Evolutionary conservation across 2,113 vertebrate species (phyloP), one percentile per base, ranked within the genome.

Genomic region (Chunga burmeisteri): DNA sequence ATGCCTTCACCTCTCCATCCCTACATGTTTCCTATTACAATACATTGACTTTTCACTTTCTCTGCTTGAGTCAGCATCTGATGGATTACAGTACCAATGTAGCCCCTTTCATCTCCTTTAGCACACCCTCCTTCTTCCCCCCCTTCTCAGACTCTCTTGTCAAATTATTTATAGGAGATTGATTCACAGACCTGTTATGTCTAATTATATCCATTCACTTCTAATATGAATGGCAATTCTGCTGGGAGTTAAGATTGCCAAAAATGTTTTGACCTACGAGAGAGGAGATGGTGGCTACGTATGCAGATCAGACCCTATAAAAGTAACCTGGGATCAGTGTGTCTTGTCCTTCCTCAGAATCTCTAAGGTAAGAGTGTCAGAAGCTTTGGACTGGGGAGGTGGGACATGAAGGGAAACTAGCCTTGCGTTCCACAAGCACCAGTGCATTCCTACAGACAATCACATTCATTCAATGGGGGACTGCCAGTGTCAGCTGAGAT

Each of bases 161-260:
- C 91, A 96, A 97, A 97, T 97, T 98, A 98, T 98, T 98, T 98
- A 98, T 98, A 98, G 98, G 95, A 96, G 89, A 95, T 90, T 82
- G 93, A 96, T 97, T 97, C 97, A 97, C 66, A 89, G 90, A 92
- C 74, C 82, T 94, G 95, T 96, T 96, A 96, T 96, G 96, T 98
- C 98, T 98, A 98, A 98, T 98, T 98, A 98, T 98, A 98, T 98
- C 98, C 94, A 97, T 98, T 98, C 97, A 97, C 89, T 97, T 97
- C 96, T 91, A 97, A 97, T 96, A 94, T 94, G 92, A 97, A 98
- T 98, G 90, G 90, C 91, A 98, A 98, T 97, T 97, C 85, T 98
- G 95, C 85, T 97, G 96, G 93, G 94, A 97, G 84, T 82, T 65
- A 72, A 93, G 97, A 97, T 92, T 98, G 97, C 97, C 98, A 97